Base-by-base conservation (phyloP, 1,140 invertebrate genomes). In the Heliconius eleuchia region DNA sequence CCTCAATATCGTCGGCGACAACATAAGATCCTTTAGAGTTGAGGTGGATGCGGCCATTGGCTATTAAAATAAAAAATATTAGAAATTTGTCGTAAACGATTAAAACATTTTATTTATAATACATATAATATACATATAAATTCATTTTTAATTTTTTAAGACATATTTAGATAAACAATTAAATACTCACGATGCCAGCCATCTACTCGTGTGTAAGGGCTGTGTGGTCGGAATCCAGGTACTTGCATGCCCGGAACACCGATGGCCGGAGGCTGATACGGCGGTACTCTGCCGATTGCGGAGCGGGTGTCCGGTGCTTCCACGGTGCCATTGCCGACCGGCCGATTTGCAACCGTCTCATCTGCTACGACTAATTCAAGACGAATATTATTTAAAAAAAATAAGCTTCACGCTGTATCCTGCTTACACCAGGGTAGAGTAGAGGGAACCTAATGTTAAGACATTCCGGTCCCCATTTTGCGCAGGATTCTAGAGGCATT, bases 131-230 rank as follows among this genome's bases (percentile, higher is more conserved):
- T n/a, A 55, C 5, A 55, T 16, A 55, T 19, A 5, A 18, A 18
- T 18, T 55, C 0, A 55, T 18, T 19, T 52, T 55, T 3, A 19
- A 55, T 13, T 55, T 57, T 57, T 66, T 11, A 13, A 42, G 13
- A 46, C 13, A 27, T 9, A 0, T 30, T 30, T 27, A 8, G n/a
- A 3, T 9, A 39, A 18, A 71, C 5, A 71, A 37, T 71, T 1
- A 27, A 73, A 46, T 71, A 92, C 91, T 91, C 76, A 94, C 91
- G 91, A 55, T 90, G 89, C 91, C 91, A 93, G 19, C 78, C 77
- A 13, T 92, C 91, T 42, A 92, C 87, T 71, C 92, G 85, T 1
- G 90, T 88, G 73, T 89, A 86, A 4, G 88, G 86, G 80, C 84
- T 91, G 73, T 89, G 87, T 0, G 89, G 88, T 73, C 87, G 84